These are phyloP conservation scores for Saturnia japonica DNA, from an alignment of 2,888 invertebrate genomes.

Conservation along the genomic window DNA sequence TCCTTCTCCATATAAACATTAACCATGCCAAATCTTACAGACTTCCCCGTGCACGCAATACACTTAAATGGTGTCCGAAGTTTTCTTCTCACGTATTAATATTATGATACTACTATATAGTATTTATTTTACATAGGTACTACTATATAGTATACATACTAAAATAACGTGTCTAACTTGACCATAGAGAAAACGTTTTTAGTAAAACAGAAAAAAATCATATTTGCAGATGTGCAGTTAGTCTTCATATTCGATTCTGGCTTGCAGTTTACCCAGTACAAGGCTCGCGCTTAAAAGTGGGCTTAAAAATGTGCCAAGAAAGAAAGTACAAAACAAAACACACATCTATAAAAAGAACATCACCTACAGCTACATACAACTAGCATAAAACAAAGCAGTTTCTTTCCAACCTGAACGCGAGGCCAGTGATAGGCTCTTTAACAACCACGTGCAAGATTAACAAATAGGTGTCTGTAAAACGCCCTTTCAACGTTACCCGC, in stretches of 20 bases:
- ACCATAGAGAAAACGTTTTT: not conserved
- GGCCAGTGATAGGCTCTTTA: slow-evolving; percentile 10
- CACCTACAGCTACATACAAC: not conserved
- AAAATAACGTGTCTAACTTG: not conserved
- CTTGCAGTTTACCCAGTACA: not conserved
- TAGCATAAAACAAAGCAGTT: slow-evolving; percentile 4
- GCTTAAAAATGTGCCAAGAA: not conserved
- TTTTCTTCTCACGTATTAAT: too few species aligned
- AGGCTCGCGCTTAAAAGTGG: not conserved
- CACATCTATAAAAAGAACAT: not conserved
- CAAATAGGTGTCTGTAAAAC: slow-evolving; percentile 42
- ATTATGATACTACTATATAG: too few species aligned
- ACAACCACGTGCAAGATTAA: slow-evolving; percentile 33
- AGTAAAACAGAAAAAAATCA: not conserved
- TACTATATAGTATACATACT: too few species aligned
- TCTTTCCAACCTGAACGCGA: not conserved
- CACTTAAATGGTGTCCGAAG: too few species aligned
- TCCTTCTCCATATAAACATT: too few species aligned
- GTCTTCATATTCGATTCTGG: not conserved
- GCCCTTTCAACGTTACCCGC: slow-evolving; percentile 48
- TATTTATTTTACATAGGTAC: too few species aligned
- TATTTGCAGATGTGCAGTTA: not conserved
- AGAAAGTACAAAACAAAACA: slow-evolving; percentile 1
- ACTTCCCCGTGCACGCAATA: too few species aligned
- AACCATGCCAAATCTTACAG: too few species aligned